Percentiles rank a stretch among this genome's conserved stretches.
Conservation (phyloP, 2,797 vertebrate species). For the Coregonus ussuriensis region DNA sequence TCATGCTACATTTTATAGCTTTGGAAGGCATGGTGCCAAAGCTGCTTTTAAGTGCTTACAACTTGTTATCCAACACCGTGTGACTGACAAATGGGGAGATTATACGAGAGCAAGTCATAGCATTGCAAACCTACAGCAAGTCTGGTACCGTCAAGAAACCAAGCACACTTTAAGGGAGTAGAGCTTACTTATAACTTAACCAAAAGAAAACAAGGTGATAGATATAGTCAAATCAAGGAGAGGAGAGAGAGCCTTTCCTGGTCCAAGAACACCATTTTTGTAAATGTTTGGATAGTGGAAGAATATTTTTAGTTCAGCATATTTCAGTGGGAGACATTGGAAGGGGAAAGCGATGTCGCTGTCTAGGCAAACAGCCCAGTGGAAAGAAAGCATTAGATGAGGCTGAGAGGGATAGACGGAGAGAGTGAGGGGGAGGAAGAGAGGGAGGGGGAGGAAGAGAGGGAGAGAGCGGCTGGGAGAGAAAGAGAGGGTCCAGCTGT, state of each 20-base stretch:
- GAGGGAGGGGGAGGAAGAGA: constrained; percentile 17
- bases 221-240: neutral
- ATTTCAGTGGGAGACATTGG: constrained; percentile 69
- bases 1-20: constrained; percentile 53
- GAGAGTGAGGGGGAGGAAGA: neutral
- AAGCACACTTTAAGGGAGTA: neutral
- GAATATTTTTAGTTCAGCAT: constrained; percentile 80
- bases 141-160: constrained; percentile 8
- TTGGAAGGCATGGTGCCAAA: constrained; percentile 30
- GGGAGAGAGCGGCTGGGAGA: constrained; percentile 33
- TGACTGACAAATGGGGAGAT: constrained; percentile 31
- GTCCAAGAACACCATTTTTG: constrained; percentile 71
- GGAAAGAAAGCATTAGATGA: constrained; percentile 73
- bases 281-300: constrained; percentile 70
- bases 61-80: constrained; percentile 29
- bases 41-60: constrained; percentile 42
- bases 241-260: constrained; percentile 44
- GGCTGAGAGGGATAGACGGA: constrained; percentile 1
- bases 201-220: neutral
- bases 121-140: constrained; percentile 25
- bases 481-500: constrained; percentile 61
- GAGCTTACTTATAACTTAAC: neutral
- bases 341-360: constrained; percentile 49
- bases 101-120: constrained; percentile 36
- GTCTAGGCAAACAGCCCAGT: constrained; percentile 74